Evolutionary conservation across 2,888 invertebrate species (phyloP).

Genomic region (Lasioglossum marginatum): DNA sequence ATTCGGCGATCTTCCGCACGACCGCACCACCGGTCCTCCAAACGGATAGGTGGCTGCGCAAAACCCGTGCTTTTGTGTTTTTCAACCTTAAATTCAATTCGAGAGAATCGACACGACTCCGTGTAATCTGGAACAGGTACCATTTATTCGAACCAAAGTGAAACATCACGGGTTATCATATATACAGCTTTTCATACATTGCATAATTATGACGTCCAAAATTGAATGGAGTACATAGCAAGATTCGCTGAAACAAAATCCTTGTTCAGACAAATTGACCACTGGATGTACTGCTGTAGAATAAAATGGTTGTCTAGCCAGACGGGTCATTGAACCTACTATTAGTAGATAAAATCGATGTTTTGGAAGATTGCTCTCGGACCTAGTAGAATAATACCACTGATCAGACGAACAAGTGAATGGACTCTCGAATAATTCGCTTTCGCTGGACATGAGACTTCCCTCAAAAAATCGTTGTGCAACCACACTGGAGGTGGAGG

Average conservation of each 20-base stretch:
- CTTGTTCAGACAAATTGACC: no score
- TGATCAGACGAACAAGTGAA: neutral
- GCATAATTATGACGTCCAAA: neutral
- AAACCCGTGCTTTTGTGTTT: neutral
- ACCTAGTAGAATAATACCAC: neutral
- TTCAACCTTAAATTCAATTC: neutral
- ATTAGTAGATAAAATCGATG: no score
- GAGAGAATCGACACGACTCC: neutral
- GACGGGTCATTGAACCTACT: no score
- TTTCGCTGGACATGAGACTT: neutral
- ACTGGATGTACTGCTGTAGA: no score
- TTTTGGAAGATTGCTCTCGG: neutral
- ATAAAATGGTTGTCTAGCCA: no score
- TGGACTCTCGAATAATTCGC: neutral
- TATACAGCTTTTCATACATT: no score
- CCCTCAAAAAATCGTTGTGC: neutral
- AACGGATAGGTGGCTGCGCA: neutral
- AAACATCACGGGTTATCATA: neutral
- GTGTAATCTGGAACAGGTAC: neutral
- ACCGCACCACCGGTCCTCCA: neutral
- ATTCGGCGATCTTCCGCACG: constrained; percentile 11
- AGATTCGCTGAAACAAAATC: no score
- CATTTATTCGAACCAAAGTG: neutral
- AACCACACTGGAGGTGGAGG: neutral
- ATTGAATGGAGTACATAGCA: neutral